Evolutionary conservation across 2,113 vertebrate species (phyloP).

Genomic region (Sinocyclocheilus anshuiensis): DNA sequence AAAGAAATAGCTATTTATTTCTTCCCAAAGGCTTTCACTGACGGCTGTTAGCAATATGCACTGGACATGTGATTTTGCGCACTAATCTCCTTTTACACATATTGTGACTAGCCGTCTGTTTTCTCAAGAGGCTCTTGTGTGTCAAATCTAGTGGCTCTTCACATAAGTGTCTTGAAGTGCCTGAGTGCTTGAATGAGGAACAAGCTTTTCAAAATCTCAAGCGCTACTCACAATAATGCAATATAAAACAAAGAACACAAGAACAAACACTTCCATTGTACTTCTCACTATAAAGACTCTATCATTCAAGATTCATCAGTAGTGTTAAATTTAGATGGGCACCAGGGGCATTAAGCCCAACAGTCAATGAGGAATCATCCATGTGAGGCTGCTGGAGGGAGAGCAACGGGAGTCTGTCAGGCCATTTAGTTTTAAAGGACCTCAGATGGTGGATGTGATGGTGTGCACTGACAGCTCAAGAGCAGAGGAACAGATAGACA

Average conservation of each 20-base stretch:
- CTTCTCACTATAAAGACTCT: constrained; percentile 8
- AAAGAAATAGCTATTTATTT: constrained; percentile 46
- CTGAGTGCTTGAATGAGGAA: constrained; percentile 33
- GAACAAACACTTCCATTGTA: background rate
- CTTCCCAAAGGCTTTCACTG: constrained; percentile 70
- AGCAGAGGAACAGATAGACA: constrained; percentile 33
- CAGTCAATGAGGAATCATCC: background rate
- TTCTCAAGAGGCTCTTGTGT: constrained; percentile 63
- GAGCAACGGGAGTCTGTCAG: background rate
- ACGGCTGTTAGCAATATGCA: constrained; percentile 57
- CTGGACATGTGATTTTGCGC: constrained; percentile 73
- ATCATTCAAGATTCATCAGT: constrained; percentile 19
- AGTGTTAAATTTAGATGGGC: background rate
- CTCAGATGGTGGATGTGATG: constrained; percentile 34
- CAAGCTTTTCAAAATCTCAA: background rate
- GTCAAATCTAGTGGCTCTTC: constrained; percentile 63
- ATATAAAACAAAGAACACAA: background rate
- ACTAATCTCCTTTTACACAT: constrained; percentile 70
- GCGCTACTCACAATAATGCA: background rate
- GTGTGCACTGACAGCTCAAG: constrained; percentile 29
- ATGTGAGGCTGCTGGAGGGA: background rate
- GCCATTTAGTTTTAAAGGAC: constrained; percentile 39
- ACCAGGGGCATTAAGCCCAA: background rate
- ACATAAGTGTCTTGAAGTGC: constrained; percentile 56
- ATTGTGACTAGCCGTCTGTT: constrained; percentile 66